Conservation (phyloP, 2,888 invertebrate species). For the Eutolmus rufibarbis region DNA sequence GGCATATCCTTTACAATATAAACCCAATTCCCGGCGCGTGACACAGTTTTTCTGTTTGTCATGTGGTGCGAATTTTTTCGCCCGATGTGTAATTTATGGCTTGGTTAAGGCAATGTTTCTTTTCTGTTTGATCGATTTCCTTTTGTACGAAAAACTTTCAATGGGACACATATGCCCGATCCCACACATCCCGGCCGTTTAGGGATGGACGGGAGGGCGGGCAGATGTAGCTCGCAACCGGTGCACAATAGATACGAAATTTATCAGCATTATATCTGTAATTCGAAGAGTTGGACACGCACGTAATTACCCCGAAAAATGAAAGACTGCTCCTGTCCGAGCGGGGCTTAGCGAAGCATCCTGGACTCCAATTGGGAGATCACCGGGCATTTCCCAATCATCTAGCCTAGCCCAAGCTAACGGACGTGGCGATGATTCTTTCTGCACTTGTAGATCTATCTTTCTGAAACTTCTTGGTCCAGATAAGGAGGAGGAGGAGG, state of each 20-base stretch:
- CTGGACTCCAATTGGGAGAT: not conserved
- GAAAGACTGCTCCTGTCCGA: not conserved
- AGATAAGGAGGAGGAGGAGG: not conserved
- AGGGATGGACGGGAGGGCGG: not conserved
- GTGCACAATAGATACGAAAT: not conserved
- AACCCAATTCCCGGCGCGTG: not conserved
- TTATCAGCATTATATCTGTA: not conserved
- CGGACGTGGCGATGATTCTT: not conserved
- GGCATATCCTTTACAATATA: not conserved
- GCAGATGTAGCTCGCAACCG: not conserved
- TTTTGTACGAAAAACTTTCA: not conserved
- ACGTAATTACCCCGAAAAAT: not conserved
- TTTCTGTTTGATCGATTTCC: constrained; percentile 22
- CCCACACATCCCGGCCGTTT: not conserved
- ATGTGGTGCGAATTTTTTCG: not conserved
- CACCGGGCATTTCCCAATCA: not conserved
- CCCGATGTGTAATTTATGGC: constrained; percentile 1
- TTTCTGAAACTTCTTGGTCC: not conserved
- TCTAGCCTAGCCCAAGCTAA: not conserved
- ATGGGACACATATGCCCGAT: constrained; percentile 10
- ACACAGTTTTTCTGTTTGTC: not conserved
- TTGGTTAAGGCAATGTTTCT: not conserved
- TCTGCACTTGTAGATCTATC: not conserved
- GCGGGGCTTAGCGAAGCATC: not conserved
- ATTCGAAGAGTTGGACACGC: not conserved